Evolutionary conservation across 2,113 vertebrate species (phyloP).

Genomic region (Ictalurus furcatus): DNA sequence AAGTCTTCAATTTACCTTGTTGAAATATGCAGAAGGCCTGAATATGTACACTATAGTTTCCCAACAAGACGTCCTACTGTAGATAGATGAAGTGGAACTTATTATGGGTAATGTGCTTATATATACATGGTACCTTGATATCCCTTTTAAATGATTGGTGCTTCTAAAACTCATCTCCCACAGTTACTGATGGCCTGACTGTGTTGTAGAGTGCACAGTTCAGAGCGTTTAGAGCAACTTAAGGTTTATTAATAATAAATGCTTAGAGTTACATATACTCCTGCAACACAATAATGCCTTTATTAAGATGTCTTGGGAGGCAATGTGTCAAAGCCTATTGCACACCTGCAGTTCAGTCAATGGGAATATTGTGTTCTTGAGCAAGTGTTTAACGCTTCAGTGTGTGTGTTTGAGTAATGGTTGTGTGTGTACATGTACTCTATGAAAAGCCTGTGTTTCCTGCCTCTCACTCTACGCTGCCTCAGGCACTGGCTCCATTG

Average conservation of each 20-base stretch:
- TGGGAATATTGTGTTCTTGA: slow-evolving; percentile 44
- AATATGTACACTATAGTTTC: not conserved
- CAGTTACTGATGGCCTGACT: slow-evolving; percentile 16
- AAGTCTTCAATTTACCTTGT: too few relatives aligned
- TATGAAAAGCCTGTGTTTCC: slow-evolving; percentile 40
- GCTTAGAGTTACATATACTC: slow-evolving; percentile 45
- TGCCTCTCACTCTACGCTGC: slow-evolving; percentile 46
- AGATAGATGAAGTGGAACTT: not conserved
- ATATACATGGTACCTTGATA: not conserved
- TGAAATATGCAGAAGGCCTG: too few relatives aligned
- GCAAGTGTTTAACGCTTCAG: slow-evolving; percentile 34
- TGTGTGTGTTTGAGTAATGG: slow-evolving; percentile 40
- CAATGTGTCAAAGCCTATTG: slow-evolving; percentile 50
- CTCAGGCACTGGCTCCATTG: slow-evolving; percentile 61
- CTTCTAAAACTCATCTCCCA: slow-evolving; percentile 1
- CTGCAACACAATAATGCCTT: slow-evolving; percentile 52
- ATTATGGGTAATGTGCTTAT: not conserved
- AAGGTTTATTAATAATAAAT: slow-evolving; percentile 51
- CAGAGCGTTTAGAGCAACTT: slow-evolving; percentile 38
- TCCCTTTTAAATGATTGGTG: not conserved
- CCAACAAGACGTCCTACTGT: not conserved
- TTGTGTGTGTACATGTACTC: slow-evolving; percentile 42
- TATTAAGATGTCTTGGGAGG: slow-evolving; percentile 50
- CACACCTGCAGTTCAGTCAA: slow-evolving; percentile 50
- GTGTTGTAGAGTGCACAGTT: slow-evolving; percentile 21